These are phyloP conservation scores for Microdon myrmicae DNA, from an alignment of 2,888 invertebrate genomes.

Conservation along the genomic window DNA sequence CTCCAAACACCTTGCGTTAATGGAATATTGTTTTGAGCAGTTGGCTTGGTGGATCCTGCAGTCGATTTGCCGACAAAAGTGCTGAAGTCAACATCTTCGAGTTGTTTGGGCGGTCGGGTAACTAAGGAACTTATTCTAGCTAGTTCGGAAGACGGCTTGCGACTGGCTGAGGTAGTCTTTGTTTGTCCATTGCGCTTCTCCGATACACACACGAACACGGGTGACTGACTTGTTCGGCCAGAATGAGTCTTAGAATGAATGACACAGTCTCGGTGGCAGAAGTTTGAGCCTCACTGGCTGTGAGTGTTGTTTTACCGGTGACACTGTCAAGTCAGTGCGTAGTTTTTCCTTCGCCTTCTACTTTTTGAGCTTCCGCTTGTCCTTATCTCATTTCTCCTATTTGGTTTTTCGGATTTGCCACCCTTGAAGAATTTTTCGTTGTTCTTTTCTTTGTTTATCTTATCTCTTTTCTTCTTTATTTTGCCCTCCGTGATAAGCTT, in stretches of 20 bases:
- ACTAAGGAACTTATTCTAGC: constrained; percentile 86
- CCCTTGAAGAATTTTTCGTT: constrained; percentile 60
- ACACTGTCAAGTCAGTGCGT: constrained; percentile 7
- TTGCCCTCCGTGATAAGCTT: constrained; percentile 72
- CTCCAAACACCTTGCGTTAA: no score
- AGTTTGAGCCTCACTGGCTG: constrained; percentile 14
- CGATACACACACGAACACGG: constrained; percentile 68
- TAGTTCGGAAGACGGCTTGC: constrained; percentile 82
- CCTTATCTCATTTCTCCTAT: constrained; percentile 72
- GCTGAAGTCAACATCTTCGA: constrained; percentile 58
- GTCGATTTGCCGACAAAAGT: background rate
- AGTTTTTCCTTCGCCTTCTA: constrained; percentile 76
- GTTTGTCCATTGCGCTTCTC: constrained; percentile 3
- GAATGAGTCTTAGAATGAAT: constrained; percentile 79
- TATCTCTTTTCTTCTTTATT: constrained; percentile 76
- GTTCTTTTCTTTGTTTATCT: constrained; percentile 73
- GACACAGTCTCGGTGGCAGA: constrained; percentile 13
- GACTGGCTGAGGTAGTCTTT: constrained; percentile 47
- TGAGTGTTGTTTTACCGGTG: constrained; percentile 5
- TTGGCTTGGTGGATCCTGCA: no score
- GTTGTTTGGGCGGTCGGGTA: constrained; percentile 82
- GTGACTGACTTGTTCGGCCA: constrained; percentile 75
- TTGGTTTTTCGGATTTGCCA: constrained; percentile 59
- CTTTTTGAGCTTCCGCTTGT: constrained; percentile 74
- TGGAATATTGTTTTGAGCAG: no score